phyloP scores from a whole-genome alignment of 2,797 vertebrate genomes.

The Brachyrhaphis roseni region DNA sequence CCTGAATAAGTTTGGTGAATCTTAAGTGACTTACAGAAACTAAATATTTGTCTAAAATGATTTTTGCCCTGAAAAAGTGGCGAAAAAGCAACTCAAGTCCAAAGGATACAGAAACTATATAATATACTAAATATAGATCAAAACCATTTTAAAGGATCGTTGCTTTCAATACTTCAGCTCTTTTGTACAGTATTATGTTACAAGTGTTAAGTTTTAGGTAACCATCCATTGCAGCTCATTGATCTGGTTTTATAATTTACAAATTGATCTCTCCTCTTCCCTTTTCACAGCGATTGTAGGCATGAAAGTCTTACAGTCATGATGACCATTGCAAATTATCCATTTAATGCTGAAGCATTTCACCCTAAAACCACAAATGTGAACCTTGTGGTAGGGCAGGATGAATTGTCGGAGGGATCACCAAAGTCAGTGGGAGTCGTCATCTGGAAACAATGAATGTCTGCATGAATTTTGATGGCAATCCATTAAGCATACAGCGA shows the following conservation, averaged over 20 bases:
- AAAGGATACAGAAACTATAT: neutral
- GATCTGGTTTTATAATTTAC: neutral
- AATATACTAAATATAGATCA: neutral
- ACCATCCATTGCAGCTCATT: neutral
- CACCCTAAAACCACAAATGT: conserved; percentile 21
- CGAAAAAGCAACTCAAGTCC: neutral
- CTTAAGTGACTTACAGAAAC: neutral
- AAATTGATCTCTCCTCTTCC: neutral
- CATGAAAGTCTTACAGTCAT: neutral
- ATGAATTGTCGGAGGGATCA: conserved; percentile 9
- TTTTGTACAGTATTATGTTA: neutral
- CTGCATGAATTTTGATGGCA: conserved; percentile 17
- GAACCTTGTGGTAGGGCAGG: conserved; percentile 9
- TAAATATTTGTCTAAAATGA: neutral
- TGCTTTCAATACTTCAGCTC: neutral
- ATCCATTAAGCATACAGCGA: conserved; percentile 17
- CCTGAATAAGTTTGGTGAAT: neutral
- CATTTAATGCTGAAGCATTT: conserved; percentile 22
- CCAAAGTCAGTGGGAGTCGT: neutral
- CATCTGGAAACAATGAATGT: conserved; percentile 31
- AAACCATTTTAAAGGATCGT: neutral
- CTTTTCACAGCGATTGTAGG: neutral
- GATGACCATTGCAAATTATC: conserved; percentile 8
- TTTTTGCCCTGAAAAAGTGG: neutral
- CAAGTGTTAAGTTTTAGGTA: neutral